phyloP scores from a whole-genome alignment of 2,888 invertebrate species.

The Harpagoxenus sublaevis region DNA sequence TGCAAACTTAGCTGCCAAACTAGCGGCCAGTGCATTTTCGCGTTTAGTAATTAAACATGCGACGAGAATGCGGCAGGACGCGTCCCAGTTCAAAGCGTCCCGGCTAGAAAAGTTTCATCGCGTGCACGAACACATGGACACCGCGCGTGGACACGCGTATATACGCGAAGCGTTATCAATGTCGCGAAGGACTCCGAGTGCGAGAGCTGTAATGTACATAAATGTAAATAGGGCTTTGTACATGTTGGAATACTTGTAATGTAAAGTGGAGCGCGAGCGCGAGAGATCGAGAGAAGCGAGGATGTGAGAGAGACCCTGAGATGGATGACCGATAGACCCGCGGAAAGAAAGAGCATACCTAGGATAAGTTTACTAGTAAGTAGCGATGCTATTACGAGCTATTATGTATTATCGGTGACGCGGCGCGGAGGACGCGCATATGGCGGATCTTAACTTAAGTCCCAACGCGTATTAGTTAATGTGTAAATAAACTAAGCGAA shows the following conservation, averaged over 20 bases:
- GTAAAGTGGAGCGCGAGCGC: conserved; percentile 72
- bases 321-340: conserved; percentile 76
- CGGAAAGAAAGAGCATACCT: conserved; percentile 74
- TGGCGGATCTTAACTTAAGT: conserved; percentile 79
- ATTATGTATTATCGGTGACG: conserved; percentile 76
- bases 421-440: conserved; percentile 71
- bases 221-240: conserved; percentile 88
- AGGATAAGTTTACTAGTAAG: conserved; percentile 80
- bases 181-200: conserved; percentile 68
- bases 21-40: background rate
- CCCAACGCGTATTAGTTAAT: conserved; percentile 82
- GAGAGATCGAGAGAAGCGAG: conserved; percentile 62
- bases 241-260: conserved; percentile 87
- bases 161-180: conserved; percentile 58
- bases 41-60: background rate
- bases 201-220: conserved; percentile 85
- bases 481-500: conserved; percentile 84
- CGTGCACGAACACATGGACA: conserved; percentile 37
- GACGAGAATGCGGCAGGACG: conserved; percentile 29
- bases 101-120: conserved; percentile 27
- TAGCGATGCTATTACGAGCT: conserved; percentile 79
- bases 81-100: conserved; percentile 7
- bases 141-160: conserved; percentile 11
- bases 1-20: background rate
- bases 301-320: conserved; percentile 72